Evolutionary conservation across 2,888 invertebrate genomes (phyloP), one percentile per base, ranked within the genome.

Genomic region (Apodemia duryi): DNA sequence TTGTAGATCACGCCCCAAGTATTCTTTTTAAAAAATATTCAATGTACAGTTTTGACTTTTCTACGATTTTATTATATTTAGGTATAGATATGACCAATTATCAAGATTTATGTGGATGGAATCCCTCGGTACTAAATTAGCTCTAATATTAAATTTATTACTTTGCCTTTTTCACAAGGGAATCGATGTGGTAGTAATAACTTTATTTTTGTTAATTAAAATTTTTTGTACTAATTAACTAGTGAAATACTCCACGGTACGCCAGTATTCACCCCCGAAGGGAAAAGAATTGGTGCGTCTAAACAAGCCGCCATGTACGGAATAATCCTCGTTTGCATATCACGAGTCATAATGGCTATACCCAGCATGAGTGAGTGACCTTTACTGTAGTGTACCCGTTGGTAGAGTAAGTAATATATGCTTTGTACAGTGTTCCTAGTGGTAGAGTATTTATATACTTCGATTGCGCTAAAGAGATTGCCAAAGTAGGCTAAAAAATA

Each of bases 301-400:
- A 91, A 85, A 73, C 84, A 77, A 35, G 95, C 98, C 0, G 99
- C 99, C 0, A 90, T 92, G 69, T 93, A 93, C 68, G 99, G 98
- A 32, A 99, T 99, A 68, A 84, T 94, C 0, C 95, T 97, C 73
- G 98, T 99, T 6, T 95, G 97, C 65, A 76, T 98, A 4, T 98
- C 98, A 65, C 93, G 99, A 74, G 94, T 98, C 67, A 85, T 94
- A 64, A 99, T 99, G 99, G 98, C 98, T 0, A 82, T 95, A 28
- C 99, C 99, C 7, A 97, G 98, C 79, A 98, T 99, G 98, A 94
- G 98, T 98, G 88, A 86, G 94, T 92, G 69, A 46, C 13, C 10
- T 13, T 4, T 46, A 46, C 21, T 21, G 21, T 21, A 21, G 21
- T 21, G 46, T 13, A 4, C 13, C 6, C 13, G 4, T 3, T 46